Percentiles rank a stretch among this genome's conserved stretches.
Conservation (phyloP, 23 tunicate species). For the Corella eumyota region DNA sequence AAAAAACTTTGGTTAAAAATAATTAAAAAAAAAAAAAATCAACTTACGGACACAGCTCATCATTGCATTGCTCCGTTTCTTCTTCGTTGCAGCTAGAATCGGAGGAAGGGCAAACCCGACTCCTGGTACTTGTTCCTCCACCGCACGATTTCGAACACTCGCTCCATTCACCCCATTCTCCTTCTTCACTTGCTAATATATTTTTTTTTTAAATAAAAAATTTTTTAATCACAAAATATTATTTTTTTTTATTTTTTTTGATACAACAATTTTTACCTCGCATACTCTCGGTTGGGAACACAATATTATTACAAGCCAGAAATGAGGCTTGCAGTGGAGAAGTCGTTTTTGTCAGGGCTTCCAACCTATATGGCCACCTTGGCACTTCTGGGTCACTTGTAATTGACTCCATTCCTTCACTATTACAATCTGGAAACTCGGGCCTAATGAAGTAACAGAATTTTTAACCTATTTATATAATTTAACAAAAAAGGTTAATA, state of each 20-base stretch:
- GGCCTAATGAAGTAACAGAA: conserved; percentile 7
- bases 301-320: conserved; percentile 11
- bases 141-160: background rate
- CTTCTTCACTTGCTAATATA: background rate
- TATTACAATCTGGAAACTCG: conserved; percentile 17
- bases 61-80: background rate
- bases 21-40: background rate
- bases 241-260: background rate
- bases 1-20: too few relatives aligned
- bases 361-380: conserved; percentile 33
- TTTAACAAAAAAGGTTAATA: too few relatives aligned
- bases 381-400: conserved; percentile 20
- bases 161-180: background rate
- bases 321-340: conserved; percentile 10
- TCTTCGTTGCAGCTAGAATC: background rate
- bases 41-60: background rate
- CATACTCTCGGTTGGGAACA: too few relatives aligned
- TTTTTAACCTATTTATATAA: too few relatives aligned
- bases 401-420: background rate
- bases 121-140: background rate
- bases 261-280: too few relatives aligned
- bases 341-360: conserved; percentile 8
- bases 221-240: background rate
- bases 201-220: background rate
- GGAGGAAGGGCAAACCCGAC: background rate